Conservation (phyloP, 2,797 vertebrate genomes). For the Decapterus maruadsi region DNA sequence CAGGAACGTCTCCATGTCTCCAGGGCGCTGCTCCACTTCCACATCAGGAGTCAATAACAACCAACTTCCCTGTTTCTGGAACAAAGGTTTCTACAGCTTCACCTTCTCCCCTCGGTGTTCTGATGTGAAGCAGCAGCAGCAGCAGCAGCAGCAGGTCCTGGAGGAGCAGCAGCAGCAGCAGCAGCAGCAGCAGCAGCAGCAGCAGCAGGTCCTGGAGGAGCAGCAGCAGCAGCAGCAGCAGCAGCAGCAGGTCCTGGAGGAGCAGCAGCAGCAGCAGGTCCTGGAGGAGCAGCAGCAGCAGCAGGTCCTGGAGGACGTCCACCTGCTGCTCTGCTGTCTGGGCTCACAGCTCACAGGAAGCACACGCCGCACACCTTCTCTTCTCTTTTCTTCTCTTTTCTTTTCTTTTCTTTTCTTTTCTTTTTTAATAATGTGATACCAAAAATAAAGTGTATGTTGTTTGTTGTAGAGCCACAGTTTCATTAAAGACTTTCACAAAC, state of each 20-base stretch:
- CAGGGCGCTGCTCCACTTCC: constrained; percentile 26
- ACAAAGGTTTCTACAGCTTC: neutral
- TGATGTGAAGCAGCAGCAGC: constrained; percentile 21
- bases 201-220: too few species aligned
- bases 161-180: too few species aligned
- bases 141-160: too few species aligned
- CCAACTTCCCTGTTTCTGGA: neutral
- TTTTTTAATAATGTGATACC: neutral
- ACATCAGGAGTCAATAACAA: neutral
- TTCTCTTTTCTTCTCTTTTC: too few species aligned
- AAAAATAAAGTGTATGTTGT: neutral
- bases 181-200: too few species aligned
- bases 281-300: too few species aligned
- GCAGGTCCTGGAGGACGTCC: too few species aligned
- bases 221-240: too few species aligned
- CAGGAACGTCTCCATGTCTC: constrained; percentile 14
- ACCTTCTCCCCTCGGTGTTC: neutral
- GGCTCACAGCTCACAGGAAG: neutral
- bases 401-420: too few species aligned
- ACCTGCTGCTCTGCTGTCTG: neutral
- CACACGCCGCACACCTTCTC: neutral
- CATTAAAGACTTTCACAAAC: neutral
- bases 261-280: too few species aligned
- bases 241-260: too few species aligned
- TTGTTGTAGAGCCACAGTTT: neutral